Percentiles rank a stretch among this genome's conserved stretches.
phyloP scores from a whole-genome alignment of 2,888 invertebrate genomes.

The Cheilosia pagana region DNA sequence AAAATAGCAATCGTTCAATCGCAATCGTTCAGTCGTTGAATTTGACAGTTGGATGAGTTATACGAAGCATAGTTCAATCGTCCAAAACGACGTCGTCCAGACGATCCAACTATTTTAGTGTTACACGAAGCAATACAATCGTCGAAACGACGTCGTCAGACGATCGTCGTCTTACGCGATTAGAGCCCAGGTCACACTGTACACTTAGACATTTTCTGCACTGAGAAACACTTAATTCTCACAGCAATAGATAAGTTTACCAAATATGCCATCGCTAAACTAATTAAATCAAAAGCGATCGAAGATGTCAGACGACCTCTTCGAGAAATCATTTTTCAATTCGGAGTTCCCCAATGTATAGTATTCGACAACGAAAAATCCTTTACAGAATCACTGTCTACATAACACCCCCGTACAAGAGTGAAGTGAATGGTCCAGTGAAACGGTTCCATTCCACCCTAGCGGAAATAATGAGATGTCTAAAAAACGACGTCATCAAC shows the following conservation, averaged over 20 bases:
- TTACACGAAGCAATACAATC: no score
- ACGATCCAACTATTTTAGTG: no score
- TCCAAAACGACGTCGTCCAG: no score
- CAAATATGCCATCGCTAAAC: conserved; percentile 20
- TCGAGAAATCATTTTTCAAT: conserved; percentile 27
- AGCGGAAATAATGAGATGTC: conserved; percentile 53
- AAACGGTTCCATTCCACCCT: conserved; percentile 62
- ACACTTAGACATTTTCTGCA: conserved; percentile 42
- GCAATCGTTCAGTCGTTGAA: no score
- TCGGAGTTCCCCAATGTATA: conserved; percentile 32
- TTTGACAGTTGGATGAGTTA: no score
- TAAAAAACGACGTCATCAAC: conserved; percentile 31
- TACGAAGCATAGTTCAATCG: no score
- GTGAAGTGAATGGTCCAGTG: conserved; percentile 55
- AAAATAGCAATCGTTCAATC: no score
- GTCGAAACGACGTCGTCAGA: no score
- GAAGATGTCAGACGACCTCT: conserved; percentile 39
- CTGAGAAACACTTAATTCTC: conserved; percentile 12
- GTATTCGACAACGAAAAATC: conserved; percentile 55
- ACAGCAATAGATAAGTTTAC: conserved; percentile 55
- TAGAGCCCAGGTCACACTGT: conserved; percentile 45
- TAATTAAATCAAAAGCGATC: conserved; percentile 42
- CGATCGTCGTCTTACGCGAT: no score
- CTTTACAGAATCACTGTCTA: conserved; percentile 31
- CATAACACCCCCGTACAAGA: conserved; percentile 38